Percentiles rank a stretch among this genome's conserved stretches.
These are phyloP conservation scores for Cyanistes caeruleus DNA, from an alignment of 2,113 vertebrate genomes.

Conservation along the genomic window DNA sequence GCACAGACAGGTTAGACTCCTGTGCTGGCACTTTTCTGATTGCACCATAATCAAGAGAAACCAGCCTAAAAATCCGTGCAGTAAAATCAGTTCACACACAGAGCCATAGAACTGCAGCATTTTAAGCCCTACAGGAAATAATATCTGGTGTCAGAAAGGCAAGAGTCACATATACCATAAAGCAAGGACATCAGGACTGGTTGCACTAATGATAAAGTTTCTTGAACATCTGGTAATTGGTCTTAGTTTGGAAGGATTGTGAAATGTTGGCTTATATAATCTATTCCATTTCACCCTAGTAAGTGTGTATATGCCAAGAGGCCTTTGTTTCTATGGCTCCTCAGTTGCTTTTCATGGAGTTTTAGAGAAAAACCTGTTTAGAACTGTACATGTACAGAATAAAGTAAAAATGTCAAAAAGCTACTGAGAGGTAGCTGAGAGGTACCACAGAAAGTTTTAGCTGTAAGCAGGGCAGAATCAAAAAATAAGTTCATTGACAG, in stretches of 20 bases:
- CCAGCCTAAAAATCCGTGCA: neutral
- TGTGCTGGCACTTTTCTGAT: neutral
- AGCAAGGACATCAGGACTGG: neutral
- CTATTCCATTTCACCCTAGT: neutral
- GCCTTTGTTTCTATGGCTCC: neutral
- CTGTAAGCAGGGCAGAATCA: neutral
- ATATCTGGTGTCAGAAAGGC: neutral
- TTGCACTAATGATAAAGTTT: neutral
- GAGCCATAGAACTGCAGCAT: neutral
- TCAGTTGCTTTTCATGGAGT: neutral
- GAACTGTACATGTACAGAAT: neutral
- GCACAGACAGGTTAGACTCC: neutral
- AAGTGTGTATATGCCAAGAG: neutral
- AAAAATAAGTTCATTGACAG: neutral
- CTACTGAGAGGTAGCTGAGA: neutral
- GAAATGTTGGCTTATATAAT: neutral
- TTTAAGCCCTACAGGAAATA: neutral
- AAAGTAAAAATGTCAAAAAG: neutral
- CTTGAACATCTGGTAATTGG: slow-evolving; percentile 43
- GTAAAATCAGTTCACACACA: neutral
- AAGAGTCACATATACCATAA: neutral
- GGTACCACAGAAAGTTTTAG: neutral
- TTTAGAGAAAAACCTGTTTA: neutral
- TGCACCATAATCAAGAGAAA: neutral
- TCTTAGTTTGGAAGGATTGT: slow-evolving; percentile 5